Base-by-base conservation (phyloP, 2,888 invertebrate genomes). In the Melinopterus prodromus region DNA sequence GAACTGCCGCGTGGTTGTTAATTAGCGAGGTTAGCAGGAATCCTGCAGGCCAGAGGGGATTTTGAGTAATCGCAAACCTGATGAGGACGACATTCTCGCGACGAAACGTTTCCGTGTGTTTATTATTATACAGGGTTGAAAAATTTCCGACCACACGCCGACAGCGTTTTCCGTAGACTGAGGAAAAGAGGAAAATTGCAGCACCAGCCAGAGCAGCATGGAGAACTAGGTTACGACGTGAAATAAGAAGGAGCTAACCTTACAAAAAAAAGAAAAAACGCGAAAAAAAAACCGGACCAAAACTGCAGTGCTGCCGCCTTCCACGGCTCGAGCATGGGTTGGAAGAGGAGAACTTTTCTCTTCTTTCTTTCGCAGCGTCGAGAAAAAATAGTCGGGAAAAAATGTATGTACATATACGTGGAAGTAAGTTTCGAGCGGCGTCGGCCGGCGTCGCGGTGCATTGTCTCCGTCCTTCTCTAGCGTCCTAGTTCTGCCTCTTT, bases 351-450 rank as follows among this genome's bases (percentile, higher is more conserved):
- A 72, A 72, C 26, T 72, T 35, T 26, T 15, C 78, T 76, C 36
- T 16, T 69, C 69, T 15, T 75, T 70, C 70, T 76, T 26, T 70
- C 70, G n/a, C 37, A 38, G 7, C 37, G 35, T 78, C 38, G 72
- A 77, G 80, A 81, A 82, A 82, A 83, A 82, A 81, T 82, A 81
- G 80, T 79, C 78, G 75, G 86, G 87, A 88, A 88, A 88, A 89
- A 89, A 88, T 88, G 88, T 88, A 89, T 89, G 88, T 89, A 89
- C 89, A 89, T 89, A 89, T 87, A 89, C 88, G 89, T 86, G 88
- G 89, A 89, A 89, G 88, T 87, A 87, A 89, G 89, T 89, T 88
- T 89, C 86, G 89, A 89, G 89, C 86, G 87, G 37, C 69, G 74
- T 15, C 75, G 69, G 71, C n/a, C 71, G 70, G 16, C 76, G 15